Base-by-base conservation (phyloP, 2,888 invertebrate genomes). In the Epiperipatus broadwayi region DNA sequence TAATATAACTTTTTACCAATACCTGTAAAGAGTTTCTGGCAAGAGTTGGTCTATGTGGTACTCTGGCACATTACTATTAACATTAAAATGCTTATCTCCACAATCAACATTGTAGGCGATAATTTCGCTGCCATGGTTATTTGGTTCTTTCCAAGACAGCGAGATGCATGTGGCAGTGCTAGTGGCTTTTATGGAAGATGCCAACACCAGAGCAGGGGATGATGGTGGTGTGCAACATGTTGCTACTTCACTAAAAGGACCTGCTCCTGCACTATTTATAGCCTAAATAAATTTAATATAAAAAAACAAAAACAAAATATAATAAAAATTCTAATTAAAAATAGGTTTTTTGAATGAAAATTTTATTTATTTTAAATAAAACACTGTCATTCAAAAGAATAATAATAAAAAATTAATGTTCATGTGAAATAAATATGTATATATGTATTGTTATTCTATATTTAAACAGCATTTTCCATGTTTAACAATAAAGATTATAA, bases 21-120 rank as follows among this genome's bases (percentile, higher is more conserved):
- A 68, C 68, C 59, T 67, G 63, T 84, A 84, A 33, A 65, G 63
- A 4, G 80, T 79, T 57, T 83, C 79, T 2, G 87, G 79, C 46
- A 62, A 60, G 39, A 87, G 68, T 31, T 72, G 71, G 45, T 69
- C 70, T 40, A 85, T 66, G 8, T 67, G 64, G 50, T 72, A 70
- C 51, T 72, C 70, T 20, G 68, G 67, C 36, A 64, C 59, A 39
- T 70, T 65, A 12, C 67, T 70, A 15, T 46, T 47, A 12, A 49
- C 48, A 34, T 47, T 46, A 3, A 71, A 72, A 48, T 41, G 41
- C 47, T 64, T 65, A 52, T 71, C 73, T 15, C 61, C 63, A 40
- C 77, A 64, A 54, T 78, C 75, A 44, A 85, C 71, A 47, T 73
- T 72, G 59, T 85, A 85, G 47, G 72, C 68, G 41, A 69, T 64